Percentiles rank a stretch among this genome's conserved stretches.
These are phyloP conservation scores for Geotrupes spiniger DNA, from an alignment of 2,888 invertebrate species.

Conservation along the genomic window DNA sequence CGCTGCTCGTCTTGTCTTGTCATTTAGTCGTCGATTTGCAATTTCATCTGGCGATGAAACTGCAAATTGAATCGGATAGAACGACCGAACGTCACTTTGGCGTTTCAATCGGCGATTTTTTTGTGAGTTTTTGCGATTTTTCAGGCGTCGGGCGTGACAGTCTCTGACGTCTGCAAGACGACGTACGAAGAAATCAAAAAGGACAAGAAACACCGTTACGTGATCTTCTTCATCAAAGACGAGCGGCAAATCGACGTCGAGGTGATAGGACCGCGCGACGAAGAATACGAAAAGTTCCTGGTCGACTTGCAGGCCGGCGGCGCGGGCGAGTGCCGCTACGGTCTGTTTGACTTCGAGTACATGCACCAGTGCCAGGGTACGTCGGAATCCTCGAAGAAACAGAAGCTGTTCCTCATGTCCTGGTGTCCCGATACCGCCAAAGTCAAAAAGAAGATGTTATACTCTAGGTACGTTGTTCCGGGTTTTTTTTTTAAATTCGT, in stretches of 20 bases:
- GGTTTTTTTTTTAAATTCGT: too few relatives aligned
- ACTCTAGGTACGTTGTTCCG: slow-evolving; percentile 63
- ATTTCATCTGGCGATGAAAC: too few relatives aligned
- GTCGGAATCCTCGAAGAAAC: slow-evolving; percentile 95
- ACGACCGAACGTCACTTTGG: too few relatives aligned
- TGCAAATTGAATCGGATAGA: too few relatives aligned
- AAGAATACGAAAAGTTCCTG: slow-evolving; percentile 92
- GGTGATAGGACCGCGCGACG: slow-evolving; percentile 84
- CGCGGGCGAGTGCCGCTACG: slow-evolving; percentile 95
- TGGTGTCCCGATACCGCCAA: slow-evolving; percentile 99
- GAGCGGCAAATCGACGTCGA: slow-evolving; percentile 96
- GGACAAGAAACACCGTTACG: slow-evolving; percentile 95
- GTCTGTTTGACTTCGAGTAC: slow-evolving; percentile 97
- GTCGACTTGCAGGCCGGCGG: slow-evolving; percentile 89
- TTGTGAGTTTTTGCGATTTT: too few relatives aligned
- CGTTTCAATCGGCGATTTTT: too few relatives aligned
- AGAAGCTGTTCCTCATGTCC: slow-evolving; percentile 96
- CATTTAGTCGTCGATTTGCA: too few relatives aligned
- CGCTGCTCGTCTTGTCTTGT: too few relatives aligned
- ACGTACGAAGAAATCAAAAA: slow-evolving; percentile 97
- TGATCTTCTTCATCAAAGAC: slow-evolving; percentile 93
- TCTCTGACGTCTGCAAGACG: slow-evolving; percentile 91
- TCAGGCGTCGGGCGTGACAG: slow-evolving; percentile 96
- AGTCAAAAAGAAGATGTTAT: slow-evolving; percentile 84
- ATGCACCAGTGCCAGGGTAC: slow-evolving; percentile 97